Conservation (phyloP, 2,888 invertebrate genomes). For the Agriopis marginaria region DNA sequence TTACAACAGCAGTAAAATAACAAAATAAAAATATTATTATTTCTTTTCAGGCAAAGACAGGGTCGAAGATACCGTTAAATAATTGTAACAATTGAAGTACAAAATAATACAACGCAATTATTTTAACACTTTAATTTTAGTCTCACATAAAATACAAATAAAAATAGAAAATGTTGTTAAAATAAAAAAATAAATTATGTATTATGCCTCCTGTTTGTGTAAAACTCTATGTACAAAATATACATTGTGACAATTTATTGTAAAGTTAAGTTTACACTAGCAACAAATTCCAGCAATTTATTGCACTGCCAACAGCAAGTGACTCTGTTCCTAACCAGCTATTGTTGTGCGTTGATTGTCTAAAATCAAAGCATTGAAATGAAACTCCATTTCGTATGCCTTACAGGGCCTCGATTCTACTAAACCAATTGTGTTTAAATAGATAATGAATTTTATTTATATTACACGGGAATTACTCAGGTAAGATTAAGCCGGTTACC, state of each 20-base stretch:
- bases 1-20: neutral
- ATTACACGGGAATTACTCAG: no score
- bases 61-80: slow-evolving; percentile 45
- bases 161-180: slow-evolving; percentile 69
- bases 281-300: slow-evolving; percentile 1
- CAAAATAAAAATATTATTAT: neutral
- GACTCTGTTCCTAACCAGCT: no score
- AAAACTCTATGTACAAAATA: slow-evolving; percentile 78
- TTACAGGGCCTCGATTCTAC: neutral
- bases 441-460: no score
- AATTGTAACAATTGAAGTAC: neutral
- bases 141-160: slow-evolving; percentile 69
- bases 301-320: neutral
- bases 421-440: no score
- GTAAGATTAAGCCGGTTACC: no score
- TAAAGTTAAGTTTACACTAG: slow-evolving; percentile 9
- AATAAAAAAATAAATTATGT: slow-evolving; percentile 70
- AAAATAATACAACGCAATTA: slow-evolving; percentile 36
- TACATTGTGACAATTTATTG: slow-evolving; percentile 66
- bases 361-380: slow-evolving; percentile 1
- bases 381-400: neutral
- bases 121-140: slow-evolving; percentile 66
- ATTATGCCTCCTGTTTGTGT: slow-evolving; percentile 78
- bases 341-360: no score
- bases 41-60: slow-evolving; percentile 64